These are phyloP conservation scores for Lutjanus erythropterus DNA, from an alignment of 2,113 vertebrate species.

Conservation along the genomic window DNA sequence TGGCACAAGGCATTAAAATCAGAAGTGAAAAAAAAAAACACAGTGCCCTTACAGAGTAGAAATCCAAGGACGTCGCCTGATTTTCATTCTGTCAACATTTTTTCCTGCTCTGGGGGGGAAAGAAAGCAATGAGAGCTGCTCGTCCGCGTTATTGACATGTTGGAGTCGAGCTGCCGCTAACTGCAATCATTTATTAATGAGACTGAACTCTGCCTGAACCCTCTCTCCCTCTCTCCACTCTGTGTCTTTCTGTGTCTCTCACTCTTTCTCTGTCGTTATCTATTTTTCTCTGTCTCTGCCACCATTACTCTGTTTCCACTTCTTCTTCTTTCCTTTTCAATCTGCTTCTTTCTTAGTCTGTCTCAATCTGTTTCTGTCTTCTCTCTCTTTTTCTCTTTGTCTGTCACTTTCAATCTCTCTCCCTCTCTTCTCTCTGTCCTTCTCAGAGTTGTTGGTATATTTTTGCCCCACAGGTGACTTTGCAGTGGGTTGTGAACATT, in stretches of 20 bases:
- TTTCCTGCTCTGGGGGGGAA: conserved; percentile 14
- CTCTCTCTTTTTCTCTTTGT: neutral
- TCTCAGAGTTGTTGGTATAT: neutral
- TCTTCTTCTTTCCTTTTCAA: neutral
- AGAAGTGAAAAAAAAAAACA: conserved; percentile 6
- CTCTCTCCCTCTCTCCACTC: neutral
- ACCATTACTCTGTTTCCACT: neutral
- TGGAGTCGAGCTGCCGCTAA: conserved; percentile 25
- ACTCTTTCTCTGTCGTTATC: neutral
- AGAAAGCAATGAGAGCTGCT: conserved; percentile 15
- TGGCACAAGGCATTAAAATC: conserved; percentile 15
- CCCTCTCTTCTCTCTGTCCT: neutral
- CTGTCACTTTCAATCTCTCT: neutral
- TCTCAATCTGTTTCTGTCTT: neutral
- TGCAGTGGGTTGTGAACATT: conserved; percentile 21
- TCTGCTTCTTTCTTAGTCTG: neutral
- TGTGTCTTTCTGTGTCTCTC: neutral
- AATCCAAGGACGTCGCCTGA: conserved; percentile 42
- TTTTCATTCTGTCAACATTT: conserved; percentile 58
- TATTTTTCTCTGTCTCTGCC: neutral
- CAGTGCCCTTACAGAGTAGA: conserved; percentile 4
- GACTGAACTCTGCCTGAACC: conserved; percentile 67
- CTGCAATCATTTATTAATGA: conserved; percentile 65
- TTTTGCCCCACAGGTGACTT: conserved; percentile 34
- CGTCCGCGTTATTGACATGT: conserved; percentile 51